phyloP scores from a whole-genome alignment of 37 sponge, comb jelly and placozoan species.

The Mnemiopsis leidyi region DNA sequence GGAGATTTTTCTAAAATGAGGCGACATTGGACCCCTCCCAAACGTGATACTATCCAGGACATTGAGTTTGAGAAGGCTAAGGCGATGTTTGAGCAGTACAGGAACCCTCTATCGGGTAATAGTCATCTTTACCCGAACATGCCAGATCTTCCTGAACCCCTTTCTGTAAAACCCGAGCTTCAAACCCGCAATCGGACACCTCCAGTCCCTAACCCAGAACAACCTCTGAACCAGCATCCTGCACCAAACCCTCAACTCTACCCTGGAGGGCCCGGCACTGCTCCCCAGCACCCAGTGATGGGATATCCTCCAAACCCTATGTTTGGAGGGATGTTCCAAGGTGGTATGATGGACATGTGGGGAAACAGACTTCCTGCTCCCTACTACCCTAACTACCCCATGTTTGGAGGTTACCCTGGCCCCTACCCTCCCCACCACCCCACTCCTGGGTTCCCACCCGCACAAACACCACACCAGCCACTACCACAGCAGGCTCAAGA shows the following conservation, averaged over 20 bases:
- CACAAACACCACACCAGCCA: background rate
- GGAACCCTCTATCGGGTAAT: constrained; percentile 5
- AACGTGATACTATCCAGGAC: background rate
- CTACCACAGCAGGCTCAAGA: background rate
- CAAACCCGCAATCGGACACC: background rate
- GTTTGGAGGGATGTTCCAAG: background rate
- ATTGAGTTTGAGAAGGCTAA: constrained; percentile 35
- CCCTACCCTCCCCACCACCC: background rate
- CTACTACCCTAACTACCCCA: background rate
- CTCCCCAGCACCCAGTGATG: background rate
- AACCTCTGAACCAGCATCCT: background rate
- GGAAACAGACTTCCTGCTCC: background rate
- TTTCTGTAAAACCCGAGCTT: background rate
- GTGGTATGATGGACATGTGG: background rate
- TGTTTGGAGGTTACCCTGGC: background rate
- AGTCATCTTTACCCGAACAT: background rate
- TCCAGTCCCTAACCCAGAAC: background rate
- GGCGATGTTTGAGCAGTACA: background rate
- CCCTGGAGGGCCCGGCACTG: background rate
- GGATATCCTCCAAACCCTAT: background rate
- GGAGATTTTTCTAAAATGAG: background rate
- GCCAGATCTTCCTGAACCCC: background rate
- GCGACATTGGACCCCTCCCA: background rate
- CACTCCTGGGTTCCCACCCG: background rate
- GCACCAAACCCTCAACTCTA: background rate